phyloP scores from a whole-genome alignment of 2,888 invertebrate species.

The Sturmia bella region DNA sequence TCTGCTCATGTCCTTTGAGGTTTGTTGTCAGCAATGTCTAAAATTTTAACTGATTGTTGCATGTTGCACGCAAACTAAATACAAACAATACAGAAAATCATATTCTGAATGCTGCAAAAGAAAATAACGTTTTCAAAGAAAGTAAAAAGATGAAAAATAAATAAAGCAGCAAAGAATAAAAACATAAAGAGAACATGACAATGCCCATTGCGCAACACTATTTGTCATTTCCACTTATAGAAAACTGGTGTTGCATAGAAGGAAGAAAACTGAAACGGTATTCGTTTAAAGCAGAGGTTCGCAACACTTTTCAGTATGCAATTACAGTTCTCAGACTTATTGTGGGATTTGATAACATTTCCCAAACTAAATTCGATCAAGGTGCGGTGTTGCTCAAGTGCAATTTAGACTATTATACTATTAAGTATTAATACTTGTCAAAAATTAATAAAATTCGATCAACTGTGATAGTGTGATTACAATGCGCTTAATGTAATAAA shows the following conservation, averaged over 20 bases:
- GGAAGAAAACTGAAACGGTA: neutral
- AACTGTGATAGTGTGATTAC: too few relatives aligned
- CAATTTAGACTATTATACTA: too few relatives aligned
- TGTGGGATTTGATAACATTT: too few relatives aligned
- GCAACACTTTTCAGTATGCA: too few relatives aligned
- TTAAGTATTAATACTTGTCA: too few relatives aligned
- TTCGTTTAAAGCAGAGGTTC: too few relatives aligned
- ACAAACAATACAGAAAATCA: conserved; percentile 27
- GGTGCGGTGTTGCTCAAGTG: too few relatives aligned
- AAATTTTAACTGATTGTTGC: conserved; percentile 53
- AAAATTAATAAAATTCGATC: too few relatives aligned
- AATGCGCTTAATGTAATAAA: too few relatives aligned
- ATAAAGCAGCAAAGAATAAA: conserved; percentile 15
- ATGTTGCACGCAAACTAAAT: conserved; percentile 40
- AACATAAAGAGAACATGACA: conserved; percentile 58
- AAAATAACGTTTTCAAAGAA: neutral
- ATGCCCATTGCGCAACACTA: conserved; percentile 60
- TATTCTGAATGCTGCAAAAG: conserved; percentile 20
- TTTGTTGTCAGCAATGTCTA: conserved; percentile 54
- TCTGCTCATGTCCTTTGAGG: conserved; percentile 56
- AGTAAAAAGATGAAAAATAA: neutral
- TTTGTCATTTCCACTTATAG: conserved; percentile 51
- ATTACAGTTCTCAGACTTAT: too few relatives aligned
- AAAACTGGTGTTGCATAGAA: conserved; percentile 26
- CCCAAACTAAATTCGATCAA: too few relatives aligned